phyloP scores from a whole-genome alignment of 1,140 invertebrate species.

The Caenorhabditis elegans region WBcel235 BX284605.5:4876501-4877000 shows the following conservation, averaged over 20 bases:
- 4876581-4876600: neutral
- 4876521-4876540: neutral
- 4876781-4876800: neutral
- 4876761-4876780: neutral
- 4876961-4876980: neutral
- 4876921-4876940: slow-evolving; percentile 18
- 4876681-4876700: neutral
- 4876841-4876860: neutral
- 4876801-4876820: neutral
- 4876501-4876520: neutral
- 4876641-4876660: neutral
- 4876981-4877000: neutral
- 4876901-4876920: neutral
- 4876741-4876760: neutral
- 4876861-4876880: neutral
- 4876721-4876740: neutral
- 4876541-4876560: neutral
- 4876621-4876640: neutral
- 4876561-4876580: neutral
- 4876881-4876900: neutral
- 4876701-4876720: neutral
- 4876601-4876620: neutral
- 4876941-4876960: neutral
- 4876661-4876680: neutral
- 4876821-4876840: slow-evolving; percentile 1